These are phyloP conservation scores for Peromyscus leucopus DNA, from an alignment of 2,113 vertebrate species.

Conservation along the genomic window DNA sequence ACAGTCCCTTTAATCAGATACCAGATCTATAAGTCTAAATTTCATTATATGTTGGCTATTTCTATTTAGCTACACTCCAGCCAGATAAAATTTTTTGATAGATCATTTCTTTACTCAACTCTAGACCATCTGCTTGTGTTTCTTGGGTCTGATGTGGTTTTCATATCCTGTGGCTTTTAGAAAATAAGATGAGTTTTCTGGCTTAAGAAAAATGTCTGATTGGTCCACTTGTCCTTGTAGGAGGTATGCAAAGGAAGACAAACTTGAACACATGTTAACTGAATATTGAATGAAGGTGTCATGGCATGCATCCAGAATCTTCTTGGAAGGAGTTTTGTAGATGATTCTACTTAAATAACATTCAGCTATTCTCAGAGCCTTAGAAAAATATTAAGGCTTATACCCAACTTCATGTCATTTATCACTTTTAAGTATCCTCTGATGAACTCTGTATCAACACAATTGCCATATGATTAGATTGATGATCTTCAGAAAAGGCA, in stretches of 20 bases:
- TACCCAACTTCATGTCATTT: conserved; percentile 2
- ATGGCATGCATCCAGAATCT: not conserved
- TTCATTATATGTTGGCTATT: conserved; percentile 5
- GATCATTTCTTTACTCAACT: not conserved
- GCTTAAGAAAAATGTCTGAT: not conserved
- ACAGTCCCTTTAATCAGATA: not conserved
- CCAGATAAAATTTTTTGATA: not conserved
- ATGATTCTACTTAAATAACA: conserved; percentile 14
- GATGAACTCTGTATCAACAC: not conserved
- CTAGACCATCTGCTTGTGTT: conserved; percentile 8
- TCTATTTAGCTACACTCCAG: not conserved
- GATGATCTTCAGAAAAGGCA: not conserved
- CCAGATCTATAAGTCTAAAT: not conserved
- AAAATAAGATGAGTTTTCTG: not conserved
- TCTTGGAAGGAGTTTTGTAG: not conserved
- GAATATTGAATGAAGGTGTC: not conserved
- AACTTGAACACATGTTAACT: not conserved
- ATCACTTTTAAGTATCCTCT: not conserved
- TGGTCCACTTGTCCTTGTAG: not conserved
- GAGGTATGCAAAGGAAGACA: not conserved
- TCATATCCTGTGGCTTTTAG: not conserved
- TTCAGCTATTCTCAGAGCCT: not conserved
- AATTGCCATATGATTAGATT: not conserved
- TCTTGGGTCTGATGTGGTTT: not conserved
- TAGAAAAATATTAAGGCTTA: conserved; percentile 12